Base-by-base conservation (phyloP, 53 echinoderm and acorn worm species). In the Patiria pectinifera region DNA sequence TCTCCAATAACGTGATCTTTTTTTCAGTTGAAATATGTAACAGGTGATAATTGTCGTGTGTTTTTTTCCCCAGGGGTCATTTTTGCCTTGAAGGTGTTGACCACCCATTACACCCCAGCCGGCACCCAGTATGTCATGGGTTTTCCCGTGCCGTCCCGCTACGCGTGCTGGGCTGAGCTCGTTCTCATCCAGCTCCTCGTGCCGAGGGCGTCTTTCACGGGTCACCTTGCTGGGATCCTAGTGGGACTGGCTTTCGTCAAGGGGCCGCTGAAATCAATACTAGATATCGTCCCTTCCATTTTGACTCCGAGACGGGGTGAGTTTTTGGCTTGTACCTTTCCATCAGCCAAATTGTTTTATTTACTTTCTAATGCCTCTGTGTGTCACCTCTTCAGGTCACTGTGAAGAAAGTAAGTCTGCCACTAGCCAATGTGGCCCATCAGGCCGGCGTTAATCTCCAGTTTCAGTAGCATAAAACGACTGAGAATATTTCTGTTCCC, bases 81-180 rank as follows among this genome's bases (percentile, higher is more conserved):
- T 3, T 99, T 99, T 93, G 97, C 99, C 24, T 89, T 99, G 86
- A 99, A 99, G 76, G 95, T 99, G 2, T 91, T 99, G 45, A 94
- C 99, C 1, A 96, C 99, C 11, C 93, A 96, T 93, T 97, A 95
- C 89, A 95, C 97, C 22, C 99, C 99, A 45, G 91, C 92, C 12
- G 94, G 95, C 19, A 97, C 91, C 72, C 97, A 97, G 72, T 91
- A 95, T 45, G 93, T 99, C 87, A 97, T 99, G 96, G 99, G 99
- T 48, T 71, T 99, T 45, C 93, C 93, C 16, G 99, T 99, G 19
- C 97, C 96, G 15, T 99, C 99, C 46, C 95, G 94, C 79, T 97
- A 95, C 85, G 99, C 99, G 59, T 99, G 97, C 87, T 99, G 99
- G 99, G 96, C 97, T 48, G 99, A 99, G 89, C 89, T 99, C 62